A percentile compares a stretch with the other conserved stretches of the same genome.
Conservation (phyloP, 2,888 invertebrate species). For the Oligia fasciuncula region DNA sequence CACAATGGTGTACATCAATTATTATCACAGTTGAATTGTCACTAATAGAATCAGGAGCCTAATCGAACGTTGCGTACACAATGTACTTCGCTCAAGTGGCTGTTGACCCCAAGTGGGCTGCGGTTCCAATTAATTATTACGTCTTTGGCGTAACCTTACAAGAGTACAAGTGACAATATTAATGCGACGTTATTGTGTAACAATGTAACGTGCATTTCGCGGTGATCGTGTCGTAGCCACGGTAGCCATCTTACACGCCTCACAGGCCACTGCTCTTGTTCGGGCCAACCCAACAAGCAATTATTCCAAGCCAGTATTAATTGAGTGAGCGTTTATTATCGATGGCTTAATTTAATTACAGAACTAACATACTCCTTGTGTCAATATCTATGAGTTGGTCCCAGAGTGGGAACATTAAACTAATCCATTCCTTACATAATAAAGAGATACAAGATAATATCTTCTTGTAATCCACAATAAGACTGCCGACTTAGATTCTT, state of each 20-base stretch:
- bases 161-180: constrained; percentile 19
- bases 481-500: constrained; percentile 49
- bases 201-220: constrained; percentile 25
- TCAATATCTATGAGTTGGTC: constrained; percentile 51
- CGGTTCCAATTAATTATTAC: constrained; percentile 39
- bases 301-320: constrained; percentile 57
- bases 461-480: constrained; percentile 56
- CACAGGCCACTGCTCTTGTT: constrained; percentile 35
- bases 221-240: constrained; percentile 28
- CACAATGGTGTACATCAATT: constrained; percentile 4
- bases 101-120: constrained; percentile 13
- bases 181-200: constrained; percentile 36
- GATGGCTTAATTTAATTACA: constrained; percentile 62
- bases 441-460: constrained; percentile 37
- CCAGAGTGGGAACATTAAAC: constrained; percentile 50
- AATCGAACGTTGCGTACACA: constrained; percentile 23
- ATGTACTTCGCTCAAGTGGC: constrained; percentile 17
- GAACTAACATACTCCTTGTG: constrained; percentile 43
- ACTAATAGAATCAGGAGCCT: constrained; percentile 25
- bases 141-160: constrained; percentile 19
- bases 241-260: constrained; percentile 28
- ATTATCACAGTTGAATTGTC: constrained; percentile 18
- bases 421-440: constrained; percentile 49
- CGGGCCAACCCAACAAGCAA: constrained; percentile 44
- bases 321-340: constrained; percentile 60